phyloP scores from a whole-genome alignment of 2,113 vertebrate species.

The Gymnorhina tibicen region DNA sequence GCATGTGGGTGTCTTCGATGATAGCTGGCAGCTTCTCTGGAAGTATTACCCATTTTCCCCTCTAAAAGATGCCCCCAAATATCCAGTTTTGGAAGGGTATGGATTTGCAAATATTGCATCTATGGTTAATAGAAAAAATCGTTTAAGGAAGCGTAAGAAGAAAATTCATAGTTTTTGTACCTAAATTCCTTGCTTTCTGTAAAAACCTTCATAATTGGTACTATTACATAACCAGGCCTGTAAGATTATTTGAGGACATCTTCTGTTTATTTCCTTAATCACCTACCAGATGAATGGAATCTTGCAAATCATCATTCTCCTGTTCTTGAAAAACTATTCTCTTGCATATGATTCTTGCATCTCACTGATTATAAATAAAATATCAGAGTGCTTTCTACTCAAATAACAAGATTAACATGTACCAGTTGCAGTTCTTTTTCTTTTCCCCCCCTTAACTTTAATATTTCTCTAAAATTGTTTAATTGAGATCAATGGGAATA shows the following conservation, averaged over 20 bases:
- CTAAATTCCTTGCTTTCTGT: background rate
- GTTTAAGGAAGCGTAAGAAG: background rate
- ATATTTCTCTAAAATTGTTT: background rate
- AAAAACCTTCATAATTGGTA: background rate
- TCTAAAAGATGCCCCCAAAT: background rate
- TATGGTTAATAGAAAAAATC: background rate
- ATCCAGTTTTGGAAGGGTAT: background rate
- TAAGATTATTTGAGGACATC: background rate
- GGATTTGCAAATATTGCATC: background rate
- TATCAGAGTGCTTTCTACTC: background rate
- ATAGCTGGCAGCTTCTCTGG: background rate
- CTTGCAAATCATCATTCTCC: background rate
- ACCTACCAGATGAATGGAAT: background rate
- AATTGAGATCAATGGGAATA: background rate
- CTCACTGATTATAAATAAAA: background rate
- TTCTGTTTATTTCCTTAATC: background rate
- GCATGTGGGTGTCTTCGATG: background rate
- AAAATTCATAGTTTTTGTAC: background rate
- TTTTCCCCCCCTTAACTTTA: background rate
- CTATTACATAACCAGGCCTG: background rate
- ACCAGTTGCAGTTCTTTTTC: background rate
- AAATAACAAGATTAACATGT: background rate
- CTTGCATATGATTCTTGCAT: background rate
- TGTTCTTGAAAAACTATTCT: background rate
- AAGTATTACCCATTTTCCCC: background rate